Conservation (phyloP, 2,113 vertebrate species). For the Chrysemys picta region DNA sequence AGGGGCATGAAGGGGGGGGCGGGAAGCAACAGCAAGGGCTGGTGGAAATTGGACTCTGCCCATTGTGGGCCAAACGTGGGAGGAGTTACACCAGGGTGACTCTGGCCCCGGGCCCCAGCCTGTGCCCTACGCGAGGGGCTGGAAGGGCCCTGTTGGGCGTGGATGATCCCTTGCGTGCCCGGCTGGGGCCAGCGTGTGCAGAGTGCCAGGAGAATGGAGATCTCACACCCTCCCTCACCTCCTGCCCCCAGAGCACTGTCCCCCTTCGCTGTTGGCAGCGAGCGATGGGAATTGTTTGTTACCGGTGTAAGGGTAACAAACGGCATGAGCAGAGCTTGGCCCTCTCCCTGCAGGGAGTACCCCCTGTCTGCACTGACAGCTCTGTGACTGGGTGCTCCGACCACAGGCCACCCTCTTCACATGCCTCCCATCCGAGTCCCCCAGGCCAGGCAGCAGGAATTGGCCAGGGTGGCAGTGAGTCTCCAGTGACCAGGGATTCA, state of each 20-base stretch:
- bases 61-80: neutral
- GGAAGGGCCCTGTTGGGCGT: no score
- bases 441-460: neutral
- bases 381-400: no score
- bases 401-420: no score
- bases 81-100: neutral
- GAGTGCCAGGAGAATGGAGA: neutral
- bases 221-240: neutral
- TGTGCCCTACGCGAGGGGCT: neutral
- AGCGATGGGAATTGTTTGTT: neutral
- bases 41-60: neutral
- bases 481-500: no score
- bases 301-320: neutral
- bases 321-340: no score
- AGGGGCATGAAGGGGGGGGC: neutral
- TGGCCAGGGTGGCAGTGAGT: no score
- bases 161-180: neutral
- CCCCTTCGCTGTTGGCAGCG: neutral
- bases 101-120: neutral
- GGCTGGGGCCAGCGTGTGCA: no score
- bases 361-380: no score
- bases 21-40: neutral
- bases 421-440: no score
- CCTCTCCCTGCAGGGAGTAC: neutral
- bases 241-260: neutral